Evolutionary conservation across 2,113 vertebrate species (phyloP), one percentile per base, ranked within the genome.

Genomic region (Otocyon megalotis): DNA sequence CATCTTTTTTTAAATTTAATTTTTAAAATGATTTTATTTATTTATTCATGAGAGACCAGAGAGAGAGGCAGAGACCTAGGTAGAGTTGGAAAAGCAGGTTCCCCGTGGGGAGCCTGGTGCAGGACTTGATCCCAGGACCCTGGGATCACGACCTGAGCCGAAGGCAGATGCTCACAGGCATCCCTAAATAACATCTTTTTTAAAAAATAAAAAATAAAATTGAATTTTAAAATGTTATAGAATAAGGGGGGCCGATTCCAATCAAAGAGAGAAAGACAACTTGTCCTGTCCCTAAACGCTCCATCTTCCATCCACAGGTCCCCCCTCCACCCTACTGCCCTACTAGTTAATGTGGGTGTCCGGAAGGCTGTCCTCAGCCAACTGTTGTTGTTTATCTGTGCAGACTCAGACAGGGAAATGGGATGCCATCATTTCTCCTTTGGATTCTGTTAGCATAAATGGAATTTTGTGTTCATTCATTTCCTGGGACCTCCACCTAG

Each of bases 261-360:
- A 43, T 79, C 62, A 20, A 37, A 60, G 74, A 48, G 17, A 53
- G 14, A n/a, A 58, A 43, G 48, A 20, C 2, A 32, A 1, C 43
- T 54, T 9, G 24, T 62, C 37, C 28, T 1, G 0, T 67, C 26
- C 3, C 35, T 5, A 5, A 24, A 2, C 0, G 0, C 12, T 6
- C 6, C 5, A 4, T 5, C 43, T 15, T 24, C 26, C 1, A 0
- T 13, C 5, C 56, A 0, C 10, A 20, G 9, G 32, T 12, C 58
- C 37, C 1, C 16, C 53, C 30, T 37, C 2, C 0, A 8, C 4
- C 37, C n/a, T n/a, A n/a, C n/a, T 15, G 48, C 53, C 37, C n/a
- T 1, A 14, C 2, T 4, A 5, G 37, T 4, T 2, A n/a, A 20
- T 2, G 32, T 8, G 8, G 28, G 32, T 8, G 15, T 19, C 15